Percentiles rank a stretch among this genome's conserved stretches.
These are phyloP conservation scores for Maniola hyperantus DNA, from an alignment of 2,888 invertebrate species.

Conservation along the genomic window DNA sequence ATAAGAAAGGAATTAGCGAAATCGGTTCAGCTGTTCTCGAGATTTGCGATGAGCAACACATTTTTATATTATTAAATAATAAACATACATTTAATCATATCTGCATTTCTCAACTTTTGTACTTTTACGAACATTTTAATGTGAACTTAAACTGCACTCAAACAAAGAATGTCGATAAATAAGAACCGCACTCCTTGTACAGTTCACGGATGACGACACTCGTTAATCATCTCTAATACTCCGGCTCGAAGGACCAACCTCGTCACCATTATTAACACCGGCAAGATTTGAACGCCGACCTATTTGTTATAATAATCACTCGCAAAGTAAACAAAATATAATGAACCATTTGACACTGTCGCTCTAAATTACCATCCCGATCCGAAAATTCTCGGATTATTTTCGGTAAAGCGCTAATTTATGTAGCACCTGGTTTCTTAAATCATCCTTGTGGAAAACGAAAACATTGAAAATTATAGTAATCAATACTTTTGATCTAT, in stretches of 20 bases:
- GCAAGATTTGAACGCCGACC: constrained; percentile 54
- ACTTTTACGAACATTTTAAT: neutral
- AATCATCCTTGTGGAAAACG: constrained; percentile 46
- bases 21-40: too few relatives aligned
- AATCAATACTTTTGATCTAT: neutral
- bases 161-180: constrained; percentile 49
- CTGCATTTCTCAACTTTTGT: too few relatives aligned
- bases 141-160: neutral
- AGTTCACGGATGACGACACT: constrained; percentile 44
- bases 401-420: constrained; percentile 53
- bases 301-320: constrained; percentile 69
- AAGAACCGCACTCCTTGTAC: constrained; percentile 47
- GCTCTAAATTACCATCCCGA: constrained; percentile 57
- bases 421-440: constrained; percentile 57
- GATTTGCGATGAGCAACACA: too few relatives aligned
- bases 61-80: too few relatives aligned
- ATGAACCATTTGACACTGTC: constrained; percentile 70
- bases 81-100: too few relatives aligned
- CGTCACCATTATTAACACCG: constrained; percentile 50
- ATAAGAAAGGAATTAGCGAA: too few relatives aligned
- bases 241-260: constrained; percentile 45
- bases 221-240: constrained; percentile 63
- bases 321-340: constrained; percentile 65
- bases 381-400: constrained; percentile 42
- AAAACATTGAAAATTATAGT: constrained; percentile 44